phyloP scores from a whole-genome alignment of 1,140 invertebrate species.

The Amphibalanus amphitrite region DNA sequence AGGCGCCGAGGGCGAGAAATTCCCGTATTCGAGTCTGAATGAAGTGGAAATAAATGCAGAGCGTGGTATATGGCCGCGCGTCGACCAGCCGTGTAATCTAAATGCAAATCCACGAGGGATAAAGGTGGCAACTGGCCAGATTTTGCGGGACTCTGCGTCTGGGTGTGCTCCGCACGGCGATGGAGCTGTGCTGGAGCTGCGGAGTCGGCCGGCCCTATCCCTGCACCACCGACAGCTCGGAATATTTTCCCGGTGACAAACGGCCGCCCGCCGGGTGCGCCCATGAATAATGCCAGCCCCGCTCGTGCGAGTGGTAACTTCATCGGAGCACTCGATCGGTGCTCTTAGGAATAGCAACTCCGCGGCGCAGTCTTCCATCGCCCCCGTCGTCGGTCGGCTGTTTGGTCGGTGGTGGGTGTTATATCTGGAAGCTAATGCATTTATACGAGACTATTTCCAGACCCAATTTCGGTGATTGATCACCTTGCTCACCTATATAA shows the following conservation, averaged over 20 bases:
- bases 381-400: no score
- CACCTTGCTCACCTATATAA: no score
- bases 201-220: background rate
- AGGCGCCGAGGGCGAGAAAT: background rate
- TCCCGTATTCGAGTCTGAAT: background rate
- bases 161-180: background rate
- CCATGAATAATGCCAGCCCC: background rate
- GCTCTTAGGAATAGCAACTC: no score
- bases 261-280: background rate
- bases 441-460: no score
- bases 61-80: background rate
- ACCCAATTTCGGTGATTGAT: no score
- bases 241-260: background rate
- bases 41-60: constrained; percentile 1
- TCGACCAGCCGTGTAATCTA: background rate
- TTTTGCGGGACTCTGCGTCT: background rate
- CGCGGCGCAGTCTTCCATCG: no score
- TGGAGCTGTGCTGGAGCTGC: no score
- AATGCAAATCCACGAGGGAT: background rate
- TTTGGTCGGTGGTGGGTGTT: no score
- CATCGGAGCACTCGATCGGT: no score
- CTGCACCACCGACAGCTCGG: background rate
- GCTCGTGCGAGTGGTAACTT: no score
- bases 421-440: no score
- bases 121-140: background rate